Base-by-base conservation (phyloP, 1,140 invertebrate genomes). In the Orussus abietinus region DNA sequence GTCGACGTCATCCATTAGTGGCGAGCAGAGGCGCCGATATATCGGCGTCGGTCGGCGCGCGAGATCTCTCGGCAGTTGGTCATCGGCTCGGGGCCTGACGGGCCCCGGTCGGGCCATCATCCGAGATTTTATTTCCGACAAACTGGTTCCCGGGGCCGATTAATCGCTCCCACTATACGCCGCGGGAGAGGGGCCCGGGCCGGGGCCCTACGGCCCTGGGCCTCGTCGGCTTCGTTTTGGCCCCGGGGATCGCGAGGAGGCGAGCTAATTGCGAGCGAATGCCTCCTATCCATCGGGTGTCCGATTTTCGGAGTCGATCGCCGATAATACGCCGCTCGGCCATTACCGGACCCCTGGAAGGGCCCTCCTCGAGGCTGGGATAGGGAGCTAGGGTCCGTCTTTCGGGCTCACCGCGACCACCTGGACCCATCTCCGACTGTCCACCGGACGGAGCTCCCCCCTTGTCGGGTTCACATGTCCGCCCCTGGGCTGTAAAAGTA, bases 121-220 rank as follows among this genome's bases (percentile, higher is more conserved):
- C 60, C 51, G 50, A 67, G 59, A 67, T 68, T 68, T 69, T 66
- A 68, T 70, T 67, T 66, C 62, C 66, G 65, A 67, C 67, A 67
- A 70, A 67, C 65, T 66, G 62, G 65, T 67, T 64, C 63, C 57
- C 47, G 41, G 53, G 57, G 49, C n/a, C 65, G 65, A 68, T 68
- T 68, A 67, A 68, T 70, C 62, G 65, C 51, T 51, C 55, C 59
- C 55, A 55, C 59, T 59, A 54, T 49, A 38, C 40, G 30, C 39
- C 42, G 17, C 3, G 28, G 28, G 36, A 43, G 42, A 39, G 21
- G 35, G 38, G 38, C 35, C 26, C 13, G 18, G 29, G 22, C 30
- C 30, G 29, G 11, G 7, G 25, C 20, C 28, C 21, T 19, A 45
- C n/a, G n/a, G n/a, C n/a, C n/a, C n/a, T n/a, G n/a, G n/a, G n/a